Evolutionary conservation across 1,140 invertebrate species (phyloP).

Genomic region (Drosophila neocordata): DNA sequence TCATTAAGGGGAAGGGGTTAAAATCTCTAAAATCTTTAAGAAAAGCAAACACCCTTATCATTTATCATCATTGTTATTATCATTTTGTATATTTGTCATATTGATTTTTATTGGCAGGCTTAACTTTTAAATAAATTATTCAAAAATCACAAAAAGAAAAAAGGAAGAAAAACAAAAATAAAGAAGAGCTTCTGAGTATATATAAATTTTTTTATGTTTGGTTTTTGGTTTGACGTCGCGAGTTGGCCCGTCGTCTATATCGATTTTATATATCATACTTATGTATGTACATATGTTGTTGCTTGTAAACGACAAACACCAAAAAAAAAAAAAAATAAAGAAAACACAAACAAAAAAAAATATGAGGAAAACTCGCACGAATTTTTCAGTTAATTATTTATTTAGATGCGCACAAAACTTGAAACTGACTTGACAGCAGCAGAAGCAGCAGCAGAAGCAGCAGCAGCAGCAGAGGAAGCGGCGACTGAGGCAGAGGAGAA

Average conservation of each 20-base stretch:
- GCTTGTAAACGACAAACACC: conserved; percentile 34
- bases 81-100: neutral
- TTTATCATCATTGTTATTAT: neutral
- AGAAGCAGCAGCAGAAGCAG: neutral
- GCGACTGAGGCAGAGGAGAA: too few species aligned
- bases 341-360: neutral
- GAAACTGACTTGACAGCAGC: conserved; percentile 53
- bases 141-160: neutral
- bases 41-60: too few species aligned
- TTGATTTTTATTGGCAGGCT: conserved; percentile 6
- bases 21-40: too few species aligned
- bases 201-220: conserved; percentile 16
- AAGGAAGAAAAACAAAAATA: conserved; percentile 18
- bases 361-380: conserved; percentile 54
- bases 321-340: neutral
- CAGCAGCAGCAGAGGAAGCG: neutral
- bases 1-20: too few species aligned
- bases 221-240: conserved; percentile 25
- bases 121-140: conserved; percentile 69
- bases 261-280: conserved; percentile 57
- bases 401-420: conserved; percentile 80
- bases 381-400: conserved; percentile 77
- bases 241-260: conserved; percentile 44
- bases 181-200: conserved; percentile 30
- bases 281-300: conserved; percentile 14